A percentile compares a stretch with the other conserved stretches of the same genome.
Conservation (phyloP, 2,888 invertebrate genomes). For the Coelinius sp. region DNA sequence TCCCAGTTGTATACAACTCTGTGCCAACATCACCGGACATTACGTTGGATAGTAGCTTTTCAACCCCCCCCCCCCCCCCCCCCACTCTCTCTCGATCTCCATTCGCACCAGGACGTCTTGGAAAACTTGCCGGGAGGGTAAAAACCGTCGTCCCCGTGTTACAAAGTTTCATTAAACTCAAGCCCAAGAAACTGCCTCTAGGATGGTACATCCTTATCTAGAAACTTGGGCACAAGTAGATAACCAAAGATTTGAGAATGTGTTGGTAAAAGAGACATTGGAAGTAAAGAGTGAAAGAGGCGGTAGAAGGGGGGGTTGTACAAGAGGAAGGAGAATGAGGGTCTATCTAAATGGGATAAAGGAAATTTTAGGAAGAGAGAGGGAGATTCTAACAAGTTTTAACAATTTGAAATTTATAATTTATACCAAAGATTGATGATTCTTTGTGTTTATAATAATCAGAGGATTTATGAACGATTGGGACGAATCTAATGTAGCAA, state of each 20-base stretch:
- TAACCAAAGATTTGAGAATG: slow-evolving; percentile 45
- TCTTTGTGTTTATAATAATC: slow-evolving; percentile 36
- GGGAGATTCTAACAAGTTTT: slow-evolving; percentile 38
- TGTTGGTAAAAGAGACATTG: slow-evolving; percentile 2
- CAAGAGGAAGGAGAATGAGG: too few relatives aligned
- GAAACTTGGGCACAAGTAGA: slow-evolving; percentile 61
- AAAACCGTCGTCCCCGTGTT: slow-evolving; percentile 39
- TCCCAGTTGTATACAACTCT: slow-evolving; percentile 4
- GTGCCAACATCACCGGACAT: slow-evolving; percentile 26
- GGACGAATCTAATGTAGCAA: background rate
- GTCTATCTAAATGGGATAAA: background rate
- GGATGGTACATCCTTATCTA: slow-evolving; percentile 53
- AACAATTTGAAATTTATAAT: slow-evolving; percentile 28
- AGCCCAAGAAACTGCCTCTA: slow-evolving; percentile 31
- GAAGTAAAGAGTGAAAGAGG: slow-evolving; percentile 17
- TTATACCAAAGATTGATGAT: slow-evolving; percentile 51
- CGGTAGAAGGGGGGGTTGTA: background rate
- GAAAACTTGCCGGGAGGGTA: slow-evolving; percentile 43
- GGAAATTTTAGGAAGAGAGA: background rate
- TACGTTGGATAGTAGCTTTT: slow-evolving; percentile 9
- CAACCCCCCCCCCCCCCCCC: background rate
- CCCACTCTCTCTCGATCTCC: background rate
- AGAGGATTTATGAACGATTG: slow-evolving; percentile 10
- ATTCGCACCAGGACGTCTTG: background rate
- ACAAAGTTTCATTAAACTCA: slow-evolving; percentile 59